phyloP scores from a whole-genome alignment of 64 coral and sea anemone genomes.

The Porites australiensis region DNA sequence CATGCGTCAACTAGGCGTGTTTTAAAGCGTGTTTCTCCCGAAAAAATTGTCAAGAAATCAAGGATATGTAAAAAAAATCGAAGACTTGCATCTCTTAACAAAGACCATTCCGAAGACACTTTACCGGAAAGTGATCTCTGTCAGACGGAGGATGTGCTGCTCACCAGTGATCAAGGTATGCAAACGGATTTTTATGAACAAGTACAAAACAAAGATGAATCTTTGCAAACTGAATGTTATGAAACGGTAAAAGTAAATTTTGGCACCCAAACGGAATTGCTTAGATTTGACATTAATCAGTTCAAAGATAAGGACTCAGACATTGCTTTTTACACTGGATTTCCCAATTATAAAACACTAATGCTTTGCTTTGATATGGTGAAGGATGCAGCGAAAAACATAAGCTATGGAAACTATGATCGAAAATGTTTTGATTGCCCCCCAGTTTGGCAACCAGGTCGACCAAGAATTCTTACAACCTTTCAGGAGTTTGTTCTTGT shows the following conservation, averaged over 20 bases:
- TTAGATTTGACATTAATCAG: slow-evolving; percentile 65
- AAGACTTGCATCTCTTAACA: not conserved
- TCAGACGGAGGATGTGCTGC: not conserved
- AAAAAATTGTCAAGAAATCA: not conserved
- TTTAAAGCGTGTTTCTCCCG: not conserved
- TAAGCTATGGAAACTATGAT: slow-evolving; percentile 35
- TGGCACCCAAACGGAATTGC: slow-evolving; percentile 52
- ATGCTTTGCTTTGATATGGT: slow-evolving; percentile 40
- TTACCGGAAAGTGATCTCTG: not conserved
- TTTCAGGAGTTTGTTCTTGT: slow-evolving; percentile 72
- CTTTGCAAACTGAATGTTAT: not conserved
- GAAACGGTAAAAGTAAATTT: slow-evolving; percentile 46
- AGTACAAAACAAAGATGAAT: slow-evolving; percentile 16
- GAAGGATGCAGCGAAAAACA: slow-evolving; percentile 55
- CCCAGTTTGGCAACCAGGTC: too few relatives aligned
- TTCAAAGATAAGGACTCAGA: slow-evolving; percentile 55
- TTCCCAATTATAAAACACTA: slow-evolving; percentile 52
- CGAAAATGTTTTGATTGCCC: too few relatives aligned
- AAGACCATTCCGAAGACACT: not conserved
- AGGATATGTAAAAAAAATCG: not conserved
- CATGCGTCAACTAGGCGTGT: not conserved
- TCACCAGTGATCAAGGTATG: not conserved
- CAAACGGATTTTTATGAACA: slow-evolving; percentile 11
- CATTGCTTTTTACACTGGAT: slow-evolving; percentile 62
- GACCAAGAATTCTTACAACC: slow-evolving; percentile 14